These are phyloP conservation scores for Corvus hawaiiensis DNA, from an alignment of 2,113 vertebrate genomes.

Conservation along the genomic window DNA sequence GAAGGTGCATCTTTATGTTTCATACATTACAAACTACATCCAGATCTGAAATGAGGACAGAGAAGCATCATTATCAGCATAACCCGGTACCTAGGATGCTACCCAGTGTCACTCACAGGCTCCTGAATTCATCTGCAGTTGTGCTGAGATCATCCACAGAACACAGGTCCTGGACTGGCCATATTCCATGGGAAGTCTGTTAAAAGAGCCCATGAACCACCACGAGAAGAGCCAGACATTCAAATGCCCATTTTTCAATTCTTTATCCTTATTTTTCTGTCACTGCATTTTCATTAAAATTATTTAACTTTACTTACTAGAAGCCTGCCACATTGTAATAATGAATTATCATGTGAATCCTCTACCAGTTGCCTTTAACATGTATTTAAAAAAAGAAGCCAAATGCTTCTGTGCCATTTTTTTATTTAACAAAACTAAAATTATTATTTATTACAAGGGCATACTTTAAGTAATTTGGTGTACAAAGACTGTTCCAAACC, in stretches of 20 bases:
- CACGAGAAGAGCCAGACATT: not conserved
- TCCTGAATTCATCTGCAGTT: not conserved
- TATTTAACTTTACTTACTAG: not conserved
- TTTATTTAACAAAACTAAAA: conserved; percentile 42
- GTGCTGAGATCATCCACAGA: not conserved
- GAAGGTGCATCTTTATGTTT: not conserved
- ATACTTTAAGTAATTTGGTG: not conserved
- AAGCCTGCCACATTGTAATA: not conserved
- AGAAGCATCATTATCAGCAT: not conserved
- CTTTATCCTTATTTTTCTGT: conserved; percentile 43
- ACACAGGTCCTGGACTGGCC: not conserved
- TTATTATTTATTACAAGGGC: not conserved
- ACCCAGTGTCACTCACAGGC: fast-evolving
- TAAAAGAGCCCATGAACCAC: conserved; percentile 33
- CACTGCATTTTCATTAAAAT: conserved; percentile 2
- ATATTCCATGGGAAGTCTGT: not conserved
- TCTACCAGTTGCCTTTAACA: not conserved
- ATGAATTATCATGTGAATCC: not conserved
- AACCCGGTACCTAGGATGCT: not conserved
- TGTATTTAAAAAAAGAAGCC: not conserved
- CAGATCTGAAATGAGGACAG: not conserved
- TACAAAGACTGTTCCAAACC: not conserved
- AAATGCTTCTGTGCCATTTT: not conserved
- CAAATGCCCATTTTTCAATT: conserved; percentile 9
- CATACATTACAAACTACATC: not conserved